Percentiles rank a stretch among this genome's conserved stretches.
Evolutionary conservation across 2,888 invertebrate species (phyloP).

Genomic region (Antheraea yamamai): DNA sequence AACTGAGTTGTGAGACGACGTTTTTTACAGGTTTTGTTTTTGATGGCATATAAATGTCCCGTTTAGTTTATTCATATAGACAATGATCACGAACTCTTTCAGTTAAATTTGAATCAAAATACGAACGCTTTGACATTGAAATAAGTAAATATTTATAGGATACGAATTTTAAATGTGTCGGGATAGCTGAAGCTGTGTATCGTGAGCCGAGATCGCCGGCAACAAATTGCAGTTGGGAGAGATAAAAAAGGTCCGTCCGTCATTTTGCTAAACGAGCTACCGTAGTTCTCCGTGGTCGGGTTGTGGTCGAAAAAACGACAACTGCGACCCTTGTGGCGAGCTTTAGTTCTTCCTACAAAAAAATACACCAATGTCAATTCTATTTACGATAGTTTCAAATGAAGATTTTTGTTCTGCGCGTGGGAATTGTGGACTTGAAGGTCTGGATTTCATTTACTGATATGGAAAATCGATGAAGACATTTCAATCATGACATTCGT

Average conservation of each 20-base stretch:
- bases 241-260: conserved; percentile 81
- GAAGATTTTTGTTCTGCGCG: conserved; percentile 31
- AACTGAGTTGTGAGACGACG: no score
- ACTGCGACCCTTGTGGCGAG: conserved; percentile 46
- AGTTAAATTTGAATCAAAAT: conserved; percentile 42
- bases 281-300: conserved; percentile 53
- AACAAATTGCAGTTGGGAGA: conserved; percentile 78
- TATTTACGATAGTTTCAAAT: conserved; percentile 53
- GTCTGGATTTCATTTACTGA: conserved; percentile 24
- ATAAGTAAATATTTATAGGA: conserved; percentile 63
- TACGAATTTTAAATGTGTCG: conserved; percentile 67
- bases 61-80: neutral
- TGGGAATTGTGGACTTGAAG: conserved; percentile 13
- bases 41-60: no score
- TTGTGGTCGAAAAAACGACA: conserved; percentile 59
- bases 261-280: conserved; percentile 77
- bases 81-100: conserved; percentile 15
- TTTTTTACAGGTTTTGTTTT: no score
- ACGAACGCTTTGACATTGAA: conserved; percentile 50
- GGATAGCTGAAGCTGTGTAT: conserved; percentile 61
- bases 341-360: conserved; percentile 54
- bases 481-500: conserved; percentile 32
- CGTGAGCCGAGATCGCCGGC: conserved; percentile 69
- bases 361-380: conserved; percentile 64
- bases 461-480: conserved; percentile 38